A percentile compares a stretch with the other conserved stretches of the same genome.
Evolutionary conservation across 2,113 vertebrate genomes (phyloP).

Genomic region (Alethe castanea): DNA sequence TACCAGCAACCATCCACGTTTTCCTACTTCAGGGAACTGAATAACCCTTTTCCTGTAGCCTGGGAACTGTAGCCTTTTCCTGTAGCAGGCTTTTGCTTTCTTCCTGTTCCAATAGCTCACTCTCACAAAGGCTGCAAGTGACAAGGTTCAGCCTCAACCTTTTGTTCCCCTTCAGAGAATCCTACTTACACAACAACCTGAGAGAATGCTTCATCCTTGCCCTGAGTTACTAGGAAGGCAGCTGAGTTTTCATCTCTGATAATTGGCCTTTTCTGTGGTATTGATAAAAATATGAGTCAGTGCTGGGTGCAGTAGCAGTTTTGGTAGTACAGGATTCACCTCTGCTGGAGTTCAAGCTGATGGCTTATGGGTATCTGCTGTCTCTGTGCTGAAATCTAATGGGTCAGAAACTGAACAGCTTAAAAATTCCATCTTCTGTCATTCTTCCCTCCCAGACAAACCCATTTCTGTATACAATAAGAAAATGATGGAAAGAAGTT

Average conservation of each 20-base stretch:
- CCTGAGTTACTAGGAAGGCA: neutral
- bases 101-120: neutral
- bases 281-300: neutral
- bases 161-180: neutral
- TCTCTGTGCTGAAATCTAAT: neutral
- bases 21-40: neutral
- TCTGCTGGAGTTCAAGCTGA: neutral
- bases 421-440: neutral
- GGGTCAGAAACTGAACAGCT: neutral
- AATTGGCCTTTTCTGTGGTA: neutral
- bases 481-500: neutral
- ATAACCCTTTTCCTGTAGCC: neutral
- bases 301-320: neutral
- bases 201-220: neutral
- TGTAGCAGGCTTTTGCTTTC: neutral
- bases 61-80: neutral
- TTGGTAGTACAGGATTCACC: neutral
- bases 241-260: neutral
- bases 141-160: neutral
- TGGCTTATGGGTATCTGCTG: neutral
- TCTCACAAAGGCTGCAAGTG: neutral
- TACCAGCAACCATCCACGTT: neutral
- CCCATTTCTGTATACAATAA: neutral
- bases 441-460: neutral
- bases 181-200: neutral